Base-by-base conservation (phyloP, 2,113 vertebrate genomes). In the Nycticryphes semicollaris region DNA sequence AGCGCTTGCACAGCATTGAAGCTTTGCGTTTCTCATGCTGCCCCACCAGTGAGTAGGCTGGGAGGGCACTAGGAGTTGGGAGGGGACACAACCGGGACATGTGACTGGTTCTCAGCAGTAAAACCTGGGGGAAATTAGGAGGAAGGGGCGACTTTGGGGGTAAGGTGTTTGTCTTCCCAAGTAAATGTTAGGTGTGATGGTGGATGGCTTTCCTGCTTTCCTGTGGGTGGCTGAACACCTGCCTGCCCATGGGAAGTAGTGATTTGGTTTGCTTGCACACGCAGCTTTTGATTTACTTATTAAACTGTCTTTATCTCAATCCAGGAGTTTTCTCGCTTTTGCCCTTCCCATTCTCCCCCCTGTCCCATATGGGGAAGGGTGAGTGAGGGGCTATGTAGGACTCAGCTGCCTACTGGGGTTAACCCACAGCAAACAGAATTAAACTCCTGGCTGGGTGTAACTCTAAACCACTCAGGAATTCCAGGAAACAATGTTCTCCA, bases 131-230 rank as follows among this genome's bases (percentile, higher is more conserved):
- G 24, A 25, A 68, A 68, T 33, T 24, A 87, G 25, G 24, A 73
- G 50, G 19, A 50, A 77, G 56, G 19, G 9, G 18, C 9, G 18
- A 20, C 39, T 84, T 33, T 23, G n/a, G 7, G 18, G 10, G 8
- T n/a, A 39, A 86, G 18, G 22, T 11, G 7, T 45, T 84, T 45
- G 25, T 35, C 33, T 76, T 80, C 53, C 57, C 35, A 31, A 51
- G 35, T 12, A 5, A 12, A 17, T 0, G 0, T 20, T 37, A 7
- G 1, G 1, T 1, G 1, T 67, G 41, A 33, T 4, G 23, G 43
- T 76, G 13, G 45, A 19, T 47, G 45, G 45, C 16, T 47, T 47
- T 27, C 41, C 47, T 43, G 31, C 9, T 60, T 50, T 33, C 45
- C 30, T 35, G 18, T 31, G 1, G 1, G 4, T 35, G 43, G 27